Percentiles rank a stretch among this genome's conserved stretches.
phyloP scores from a whole-genome alignment of 1,140 invertebrate genomes.

The Drosophila nebulosa region DNA sequence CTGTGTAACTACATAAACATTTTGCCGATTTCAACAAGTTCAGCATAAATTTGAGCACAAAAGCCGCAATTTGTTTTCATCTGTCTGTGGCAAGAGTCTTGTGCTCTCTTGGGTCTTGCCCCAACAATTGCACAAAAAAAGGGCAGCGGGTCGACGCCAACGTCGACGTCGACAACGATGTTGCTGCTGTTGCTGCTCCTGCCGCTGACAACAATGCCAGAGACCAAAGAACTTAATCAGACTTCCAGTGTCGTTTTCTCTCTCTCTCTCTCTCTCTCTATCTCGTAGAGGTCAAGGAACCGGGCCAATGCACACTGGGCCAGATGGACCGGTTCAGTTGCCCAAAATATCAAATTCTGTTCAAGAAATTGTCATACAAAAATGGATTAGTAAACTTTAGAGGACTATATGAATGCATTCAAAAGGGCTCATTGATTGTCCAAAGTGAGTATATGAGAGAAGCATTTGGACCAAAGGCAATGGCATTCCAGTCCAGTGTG shows the following conservation, averaged over 20 bases:
- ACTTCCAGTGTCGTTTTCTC: constrained; percentile 2
- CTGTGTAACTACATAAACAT: constrained; percentile 60
- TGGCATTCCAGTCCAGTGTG: no score
- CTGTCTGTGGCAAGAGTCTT: constrained; percentile 42
- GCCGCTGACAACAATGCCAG: constrained; percentile 17
- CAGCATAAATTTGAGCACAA: constrained; percentile 76
- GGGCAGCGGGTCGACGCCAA: neutral
- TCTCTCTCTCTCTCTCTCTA: neutral
- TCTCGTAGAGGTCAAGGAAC: constrained; percentile 64
- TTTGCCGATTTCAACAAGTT: constrained; percentile 76
- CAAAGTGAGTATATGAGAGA: no score
- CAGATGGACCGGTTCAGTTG: neutral
- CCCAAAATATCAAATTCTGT: no score
- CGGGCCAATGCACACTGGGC: constrained; percentile 18
- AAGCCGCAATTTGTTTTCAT: constrained; percentile 78
- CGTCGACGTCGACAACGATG: constrained; percentile 14
- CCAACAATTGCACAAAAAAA: constrained; percentile 35
- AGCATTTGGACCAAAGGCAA: no score
- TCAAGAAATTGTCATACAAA: no score
- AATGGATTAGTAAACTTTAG: no score
- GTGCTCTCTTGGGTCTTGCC: constrained; percentile 1
- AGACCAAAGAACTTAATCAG: constrained; percentile 72
- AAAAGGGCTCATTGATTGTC: no score
- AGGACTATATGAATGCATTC: no score
- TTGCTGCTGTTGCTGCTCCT: neutral